phyloP scores from a whole-genome alignment of 2,888 invertebrate genomes.

The Lucinisca nassula region DNA sequence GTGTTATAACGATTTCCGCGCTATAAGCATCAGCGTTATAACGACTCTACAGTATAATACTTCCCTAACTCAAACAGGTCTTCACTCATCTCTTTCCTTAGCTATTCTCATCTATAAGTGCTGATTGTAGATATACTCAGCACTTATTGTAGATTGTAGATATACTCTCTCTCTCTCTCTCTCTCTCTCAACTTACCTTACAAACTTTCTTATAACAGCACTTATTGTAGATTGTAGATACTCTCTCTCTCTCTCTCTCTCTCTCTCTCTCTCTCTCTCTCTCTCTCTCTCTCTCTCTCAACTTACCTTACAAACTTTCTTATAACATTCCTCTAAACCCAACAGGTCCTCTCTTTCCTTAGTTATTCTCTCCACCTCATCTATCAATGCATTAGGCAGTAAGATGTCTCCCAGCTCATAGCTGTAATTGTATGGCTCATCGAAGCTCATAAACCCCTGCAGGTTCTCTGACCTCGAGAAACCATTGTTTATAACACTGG shows the following conservation, averaged over 20 bases:
- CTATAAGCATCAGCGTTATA: too few relatives aligned
- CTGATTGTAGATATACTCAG: too few relatives aligned
- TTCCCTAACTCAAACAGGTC: too few relatives aligned
- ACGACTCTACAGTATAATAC: too few relatives aligned
- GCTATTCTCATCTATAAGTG: too few relatives aligned
- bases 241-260: too few relatives aligned
- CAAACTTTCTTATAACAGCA: background rate
- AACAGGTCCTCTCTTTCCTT: slow-evolving; percentile 69
- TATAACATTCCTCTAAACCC: slow-evolving; percentile 81
- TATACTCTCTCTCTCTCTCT: too few relatives aligned
- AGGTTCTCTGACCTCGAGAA: slow-evolving; percentile 82
- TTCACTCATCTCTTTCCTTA: too few relatives aligned
- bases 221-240: too few relatives aligned
- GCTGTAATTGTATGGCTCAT: slow-evolving; percentile 54
- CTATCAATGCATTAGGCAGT: slow-evolving; percentile 69
- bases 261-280: background rate
- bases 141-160: too few relatives aligned
- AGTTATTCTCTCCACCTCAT: slow-evolving; percentile 75
- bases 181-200: background rate
- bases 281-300: background rate
- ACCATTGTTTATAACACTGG: slow-evolving; percentile 82
- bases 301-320: slow-evolving; percentile 81
- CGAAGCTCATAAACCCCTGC: slow-evolving; percentile 74
- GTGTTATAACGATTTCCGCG: too few relatives aligned
- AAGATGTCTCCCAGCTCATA: slow-evolving; percentile 57